These are phyloP conservation scores for Prunella strophiata DNA, from an alignment of 2,797 vertebrate species.

Conservation along the genomic window DNA sequence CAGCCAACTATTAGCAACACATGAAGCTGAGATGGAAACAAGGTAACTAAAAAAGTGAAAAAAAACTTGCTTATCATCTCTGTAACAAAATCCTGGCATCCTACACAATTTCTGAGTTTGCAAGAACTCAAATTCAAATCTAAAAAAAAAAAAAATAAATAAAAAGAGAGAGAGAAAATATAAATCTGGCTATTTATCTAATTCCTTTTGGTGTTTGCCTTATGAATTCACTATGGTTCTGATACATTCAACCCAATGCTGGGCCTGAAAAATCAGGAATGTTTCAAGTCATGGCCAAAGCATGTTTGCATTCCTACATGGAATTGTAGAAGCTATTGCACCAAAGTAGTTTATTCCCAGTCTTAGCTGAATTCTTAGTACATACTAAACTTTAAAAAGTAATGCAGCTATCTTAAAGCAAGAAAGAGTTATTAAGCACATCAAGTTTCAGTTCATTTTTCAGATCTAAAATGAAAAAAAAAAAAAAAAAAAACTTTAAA, in stretches of 20 bases:
- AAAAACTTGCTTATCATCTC: background rate
- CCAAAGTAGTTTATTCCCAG: background rate
- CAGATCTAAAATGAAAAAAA: background rate
- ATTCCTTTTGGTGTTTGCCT: background rate
- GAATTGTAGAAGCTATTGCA: background rate
- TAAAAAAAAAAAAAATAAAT: background rate
- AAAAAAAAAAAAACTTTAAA: background rate
- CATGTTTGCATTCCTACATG: background rate
- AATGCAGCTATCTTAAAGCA: background rate
- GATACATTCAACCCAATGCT: background rate
- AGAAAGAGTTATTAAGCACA: background rate
- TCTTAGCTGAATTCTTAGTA: background rate
- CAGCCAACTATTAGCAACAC: background rate
- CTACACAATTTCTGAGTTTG: background rate
- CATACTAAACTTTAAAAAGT: background rate
- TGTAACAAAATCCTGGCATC: background rate
- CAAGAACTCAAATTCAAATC: background rate
- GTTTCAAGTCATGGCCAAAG: background rate
- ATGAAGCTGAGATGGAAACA: background rate
- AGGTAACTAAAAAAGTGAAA: background rate
- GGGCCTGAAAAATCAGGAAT: background rate
- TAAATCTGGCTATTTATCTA: background rate
- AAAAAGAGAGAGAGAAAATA: background rate
- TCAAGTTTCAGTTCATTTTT: slow-evolving; percentile 25
- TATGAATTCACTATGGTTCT: background rate